Conservation (phyloP, 2,113 vertebrate species). For the Centropus unirufus region DNA sequence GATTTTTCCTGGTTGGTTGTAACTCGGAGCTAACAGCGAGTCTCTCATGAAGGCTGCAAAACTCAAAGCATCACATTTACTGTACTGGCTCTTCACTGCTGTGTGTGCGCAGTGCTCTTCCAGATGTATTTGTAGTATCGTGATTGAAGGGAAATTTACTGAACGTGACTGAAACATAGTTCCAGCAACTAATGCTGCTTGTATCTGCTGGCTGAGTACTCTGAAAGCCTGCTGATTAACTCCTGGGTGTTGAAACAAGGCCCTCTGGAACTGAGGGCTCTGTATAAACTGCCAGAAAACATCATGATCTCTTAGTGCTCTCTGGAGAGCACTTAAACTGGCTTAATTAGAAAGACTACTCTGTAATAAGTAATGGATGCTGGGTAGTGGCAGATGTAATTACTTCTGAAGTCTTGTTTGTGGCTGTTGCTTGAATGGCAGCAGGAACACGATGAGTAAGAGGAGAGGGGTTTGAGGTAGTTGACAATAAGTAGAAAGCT, state of each 20-base stretch:
- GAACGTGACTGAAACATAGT: neutral
- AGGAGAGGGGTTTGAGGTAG: neutral
- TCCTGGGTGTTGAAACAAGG: neutral
- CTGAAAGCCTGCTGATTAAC: neutral
- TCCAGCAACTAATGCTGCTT: neutral
- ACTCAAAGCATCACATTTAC: neutral
- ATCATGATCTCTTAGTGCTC: neutral
- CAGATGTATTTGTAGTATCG: neutral
- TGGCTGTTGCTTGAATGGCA: neutral
- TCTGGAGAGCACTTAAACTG: neutral
- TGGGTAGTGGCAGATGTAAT: neutral
- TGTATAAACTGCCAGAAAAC: neutral
- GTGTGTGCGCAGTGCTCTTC: neutral
- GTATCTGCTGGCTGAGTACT: neutral
- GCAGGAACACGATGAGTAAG: neutral
- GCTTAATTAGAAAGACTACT: constrained; percentile 22
- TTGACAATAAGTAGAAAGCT: neutral
- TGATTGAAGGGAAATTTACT: neutral
- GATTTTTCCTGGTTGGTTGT: neutral
- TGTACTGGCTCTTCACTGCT: neutral
- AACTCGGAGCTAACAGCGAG: neutral
- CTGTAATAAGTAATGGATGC: neutral
- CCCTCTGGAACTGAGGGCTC: neutral
- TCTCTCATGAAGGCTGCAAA: neutral
- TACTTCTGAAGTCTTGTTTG: neutral